Base-by-base conservation (phyloP, 1,140 invertebrate species). In the Pseudomyrmex concolor region DNA sequence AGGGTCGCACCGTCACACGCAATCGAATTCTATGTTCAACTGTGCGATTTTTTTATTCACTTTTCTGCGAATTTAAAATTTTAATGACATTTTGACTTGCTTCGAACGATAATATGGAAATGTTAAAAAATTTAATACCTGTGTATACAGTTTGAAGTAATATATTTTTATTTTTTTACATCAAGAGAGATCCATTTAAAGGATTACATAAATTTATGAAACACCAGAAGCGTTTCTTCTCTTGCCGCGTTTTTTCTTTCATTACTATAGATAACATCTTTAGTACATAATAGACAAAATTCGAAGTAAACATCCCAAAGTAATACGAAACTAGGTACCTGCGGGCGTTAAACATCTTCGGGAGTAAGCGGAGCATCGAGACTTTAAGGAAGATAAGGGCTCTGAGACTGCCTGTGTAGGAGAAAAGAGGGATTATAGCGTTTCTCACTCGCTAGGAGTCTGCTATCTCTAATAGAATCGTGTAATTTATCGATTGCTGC, bases 311-410 rank as follows among this genome's bases (percentile, higher is more conserved):
- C 60, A 81, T 68, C 74, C 68, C 34, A 19, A 87, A 84, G 86
- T 87, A 87, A 77, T 76, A 72, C 86, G 86, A 84, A 84, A 87
- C 73, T 87, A 86, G 81, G 74, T 86, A 80, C 57, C 85, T 59
- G 68, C 57, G 60, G 73, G 68, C 81, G 17, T 86, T 45, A 62
- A 48, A 74, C 70, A 72, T 50, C 71, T 55, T 71, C 81, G 34
- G 78, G 76, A 60, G 17, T 45, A 55, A 62, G 34, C 25, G 17
- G 43, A 73, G 50, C 59, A 67, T 59, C 70, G 51, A 71, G 76
- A 76, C 62, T 88, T 89, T 82, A 85, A 83, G 72, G 67, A 43
- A 86, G 86, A 87, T 86, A 87, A 87, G 85, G 76, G 70, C 85
- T 57, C 34, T 43, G 85, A 80, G 66, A 68, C 60, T 34, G 25